Conservation (phyloP, 2,888 invertebrate species). For the Eulithis testata region DNA sequence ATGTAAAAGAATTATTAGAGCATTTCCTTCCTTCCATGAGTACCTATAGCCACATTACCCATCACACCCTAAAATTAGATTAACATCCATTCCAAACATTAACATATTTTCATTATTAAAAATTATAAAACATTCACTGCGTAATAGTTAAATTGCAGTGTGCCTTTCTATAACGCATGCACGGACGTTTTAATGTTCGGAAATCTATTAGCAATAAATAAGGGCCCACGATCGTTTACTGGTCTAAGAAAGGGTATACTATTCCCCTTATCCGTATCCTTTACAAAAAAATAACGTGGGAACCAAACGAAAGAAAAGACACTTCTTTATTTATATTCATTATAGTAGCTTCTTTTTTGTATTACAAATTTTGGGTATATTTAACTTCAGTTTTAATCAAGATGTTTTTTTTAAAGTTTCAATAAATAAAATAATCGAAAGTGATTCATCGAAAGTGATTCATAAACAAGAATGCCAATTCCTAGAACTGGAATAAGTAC, state of each 20-base stretch:
- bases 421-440: constrained; percentile 1
- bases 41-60: constrained; percentile 3
- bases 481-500: constrained; percentile 10
- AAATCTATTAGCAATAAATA: constrained; percentile 83
- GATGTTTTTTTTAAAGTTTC: constrained; percentile 6
- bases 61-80: constrained; percentile 18
- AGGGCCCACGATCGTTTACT: constrained; percentile 74
- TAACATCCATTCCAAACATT: constrained; percentile 11
- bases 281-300: constrained; percentile 81
- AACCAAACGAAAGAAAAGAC: constrained; percentile 76
- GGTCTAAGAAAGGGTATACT: constrained; percentile 79
- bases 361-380: constrained; percentile 55
- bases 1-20: neutral
- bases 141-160: constrained; percentile 51
- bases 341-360: constrained; percentile 62
- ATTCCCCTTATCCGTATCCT: constrained; percentile 79
- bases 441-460: constrained; percentile 32
- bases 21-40: neutral
- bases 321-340: constrained; percentile 72
- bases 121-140: constrained; percentile 34
- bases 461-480: constrained; percentile 25
- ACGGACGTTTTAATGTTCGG: constrained; percentile 68
- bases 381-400: constrained; percentile 25
- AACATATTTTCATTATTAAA: constrained; percentile 31
- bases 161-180: constrained; percentile 68